These are phyloP conservation scores for Ceuthmochares aereus DNA, from an alignment of 2,113 vertebrate species.

Conservation along the genomic window DNA sequence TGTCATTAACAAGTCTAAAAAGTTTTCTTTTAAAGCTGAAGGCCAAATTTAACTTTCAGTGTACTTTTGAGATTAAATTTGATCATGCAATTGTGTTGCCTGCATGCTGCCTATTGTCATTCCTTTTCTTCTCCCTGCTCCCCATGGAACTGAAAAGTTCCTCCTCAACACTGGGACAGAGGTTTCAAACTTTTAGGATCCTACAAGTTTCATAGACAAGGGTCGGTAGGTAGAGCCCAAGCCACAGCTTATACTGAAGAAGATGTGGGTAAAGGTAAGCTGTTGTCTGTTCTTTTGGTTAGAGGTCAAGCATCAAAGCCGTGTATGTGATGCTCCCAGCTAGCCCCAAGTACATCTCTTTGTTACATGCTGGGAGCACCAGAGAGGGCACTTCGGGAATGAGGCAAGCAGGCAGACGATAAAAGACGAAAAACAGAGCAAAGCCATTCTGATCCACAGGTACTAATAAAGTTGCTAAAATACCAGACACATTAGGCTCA, in stretches of 20 bases:
- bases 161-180: background rate
- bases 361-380: background rate
- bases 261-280: background rate
- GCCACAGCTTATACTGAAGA: background rate
- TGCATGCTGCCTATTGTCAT: fast-evolving
- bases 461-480: background rate
- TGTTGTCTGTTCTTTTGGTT: background rate
- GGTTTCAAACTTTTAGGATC: background rate
- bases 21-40: background rate
- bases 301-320: background rate
- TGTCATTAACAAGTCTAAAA: background rate
- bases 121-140: background rate
- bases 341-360: background rate
- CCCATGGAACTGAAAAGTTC: background rate
- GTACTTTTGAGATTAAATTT: background rate
- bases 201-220: background rate
- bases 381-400: background rate
- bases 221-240: background rate
- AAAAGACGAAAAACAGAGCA: background rate
- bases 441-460: background rate
- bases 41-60: background rate
- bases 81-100: background rate
- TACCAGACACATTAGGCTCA: background rate
- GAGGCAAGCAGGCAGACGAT: background rate
- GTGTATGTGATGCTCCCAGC: too few species aligned